Conservation (phyloP, 2,888 invertebrate species). For the Tuta absoluta region DNA sequence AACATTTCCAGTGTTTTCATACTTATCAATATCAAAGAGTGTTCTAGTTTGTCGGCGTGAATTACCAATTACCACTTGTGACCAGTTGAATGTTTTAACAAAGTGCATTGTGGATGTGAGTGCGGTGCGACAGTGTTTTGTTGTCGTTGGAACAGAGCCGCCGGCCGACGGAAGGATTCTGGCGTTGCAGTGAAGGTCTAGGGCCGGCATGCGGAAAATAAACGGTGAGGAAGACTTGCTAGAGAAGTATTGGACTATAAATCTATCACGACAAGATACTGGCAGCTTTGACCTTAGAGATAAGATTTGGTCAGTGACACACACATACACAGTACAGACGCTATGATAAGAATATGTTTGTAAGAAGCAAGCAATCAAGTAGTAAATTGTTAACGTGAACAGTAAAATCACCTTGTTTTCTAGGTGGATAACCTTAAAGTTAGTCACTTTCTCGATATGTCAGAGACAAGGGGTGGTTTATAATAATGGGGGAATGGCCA, state of each 20-base stretch:
- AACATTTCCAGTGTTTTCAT: constrained; percentile 69
- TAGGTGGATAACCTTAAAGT: constrained; percentile 48
- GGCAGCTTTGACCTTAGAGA: constrained; percentile 39
- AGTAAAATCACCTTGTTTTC: constrained; percentile 31
- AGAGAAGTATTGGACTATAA: constrained; percentile 37
- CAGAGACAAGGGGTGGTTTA: constrained; percentile 53
- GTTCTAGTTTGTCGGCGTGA: constrained; percentile 48
- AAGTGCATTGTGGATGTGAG: constrained; percentile 61
- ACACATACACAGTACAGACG: not conserved
- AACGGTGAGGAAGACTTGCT: constrained; percentile 62
- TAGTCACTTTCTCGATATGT: constrained; percentile 49
- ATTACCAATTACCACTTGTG: constrained; percentile 42
- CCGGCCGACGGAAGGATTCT: constrained; percentile 67
- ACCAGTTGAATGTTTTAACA: constrained; percentile 47
- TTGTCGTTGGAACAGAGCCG: constrained; percentile 66
- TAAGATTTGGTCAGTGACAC: constrained; percentile 39
- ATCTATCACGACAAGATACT: constrained; percentile 35
- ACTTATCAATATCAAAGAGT: constrained; percentile 64
- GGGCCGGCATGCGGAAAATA: constrained; percentile 77
- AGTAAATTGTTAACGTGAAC: not conserved
- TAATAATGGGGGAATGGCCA: constrained; percentile 52
- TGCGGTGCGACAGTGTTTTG: constrained; percentile 71
- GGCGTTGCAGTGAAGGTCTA: constrained; percentile 72
- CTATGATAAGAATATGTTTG: not conserved
- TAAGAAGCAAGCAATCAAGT: not conserved